phyloP scores from a whole-genome alignment of 2,888 invertebrate species.

The Panzeria rudis region DNA sequence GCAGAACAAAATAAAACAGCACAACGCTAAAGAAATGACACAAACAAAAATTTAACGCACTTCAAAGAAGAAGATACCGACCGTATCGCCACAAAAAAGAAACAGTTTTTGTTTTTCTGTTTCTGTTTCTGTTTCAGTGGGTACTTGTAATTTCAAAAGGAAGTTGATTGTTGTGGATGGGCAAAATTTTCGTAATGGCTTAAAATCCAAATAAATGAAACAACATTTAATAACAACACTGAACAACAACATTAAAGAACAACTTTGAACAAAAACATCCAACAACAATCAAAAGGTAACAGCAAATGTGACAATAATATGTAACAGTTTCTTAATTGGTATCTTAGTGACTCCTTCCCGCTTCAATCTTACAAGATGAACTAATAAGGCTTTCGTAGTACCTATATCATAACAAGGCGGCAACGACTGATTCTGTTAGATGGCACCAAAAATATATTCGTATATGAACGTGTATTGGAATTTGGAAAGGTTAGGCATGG shows the following conservation, averaged over 20 bases:
- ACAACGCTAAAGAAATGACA: conserved; percentile 55
- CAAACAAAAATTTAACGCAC: conserved; percentile 67
- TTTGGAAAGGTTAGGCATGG: too few species aligned
- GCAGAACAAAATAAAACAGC: conserved; percentile 7
- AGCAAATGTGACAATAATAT: conserved; percentile 69
- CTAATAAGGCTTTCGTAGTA: not conserved
- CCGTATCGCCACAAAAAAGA: conserved; percentile 29
- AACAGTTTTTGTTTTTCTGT: not conserved
- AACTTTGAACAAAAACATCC: not conserved
- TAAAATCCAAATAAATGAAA: conserved; percentile 29
- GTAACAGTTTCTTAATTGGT: conserved; percentile 70
- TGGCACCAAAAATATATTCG: too few species aligned
- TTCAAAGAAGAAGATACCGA: conserved; percentile 58
- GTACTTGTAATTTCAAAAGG: conserved; percentile 45
- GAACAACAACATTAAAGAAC: not conserved
- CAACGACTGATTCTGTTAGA: too few species aligned
- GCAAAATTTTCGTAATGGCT: conserved; percentile 15
- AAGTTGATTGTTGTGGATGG: conserved; percentile 25
- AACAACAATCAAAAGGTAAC: conserved; percentile 42
- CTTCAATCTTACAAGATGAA: not conserved
- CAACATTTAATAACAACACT: not conserved
- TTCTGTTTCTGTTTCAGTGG: conserved; percentile 27
- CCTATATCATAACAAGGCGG: too few species aligned
- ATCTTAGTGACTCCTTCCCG: not conserved
- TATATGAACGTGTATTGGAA: too few species aligned